Evolutionary conservation across 2,113 vertebrate species (phyloP).

Genomic region (Tychaedon coryphoeus): DNA sequence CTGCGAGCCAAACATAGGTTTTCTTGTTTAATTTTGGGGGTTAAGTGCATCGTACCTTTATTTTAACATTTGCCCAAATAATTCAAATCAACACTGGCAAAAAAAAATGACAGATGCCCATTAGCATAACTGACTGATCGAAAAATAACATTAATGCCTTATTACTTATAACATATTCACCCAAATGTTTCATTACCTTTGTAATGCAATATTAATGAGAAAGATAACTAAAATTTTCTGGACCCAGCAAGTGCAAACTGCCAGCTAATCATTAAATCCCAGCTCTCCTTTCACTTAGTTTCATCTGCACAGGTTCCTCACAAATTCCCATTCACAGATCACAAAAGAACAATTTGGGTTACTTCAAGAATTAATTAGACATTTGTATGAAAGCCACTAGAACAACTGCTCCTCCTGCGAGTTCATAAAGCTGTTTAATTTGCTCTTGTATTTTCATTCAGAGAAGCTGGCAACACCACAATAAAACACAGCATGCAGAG

Average conservation of each 20-base stretch:
- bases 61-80: slow-evolving; percentile 24
- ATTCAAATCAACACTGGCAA: background rate
- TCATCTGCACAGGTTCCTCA: slow-evolving; percentile 65
- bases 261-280: slow-evolving; percentile 68
- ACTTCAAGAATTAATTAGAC: slow-evolving; percentile 77
- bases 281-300: slow-evolving; percentile 52
- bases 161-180: slow-evolving; percentile 82
- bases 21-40: background rate
- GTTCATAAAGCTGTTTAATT: slow-evolving; percentile 78
- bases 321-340: slow-evolving; percentile 70
- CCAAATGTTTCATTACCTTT: slow-evolving; percentile 80
- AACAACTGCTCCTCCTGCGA: slow-evolving; percentile 76
- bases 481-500: slow-evolving; percentile 69
- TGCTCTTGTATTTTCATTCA: slow-evolving; percentile 74
- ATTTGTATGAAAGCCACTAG: slow-evolving; percentile 74
- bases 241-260: slow-evolving; percentile 57
- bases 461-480: slow-evolving; percentile 71
- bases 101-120: slow-evolving; percentile 74
- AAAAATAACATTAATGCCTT: slow-evolving; percentile 79
- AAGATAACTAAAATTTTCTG: slow-evolving; percentile 68
- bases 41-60: background rate
- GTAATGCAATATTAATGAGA: slow-evolving; percentile 80
- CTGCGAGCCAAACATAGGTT: background rate
- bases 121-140: slow-evolving; percentile 75
- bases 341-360: slow-evolving; percentile 78